A percentile compares a stretch with the other conserved stretches of the same genome.
phyloP scores from a whole-genome alignment of 2,888 invertebrate species.

The Acanthosepion pharaonis region DNA sequence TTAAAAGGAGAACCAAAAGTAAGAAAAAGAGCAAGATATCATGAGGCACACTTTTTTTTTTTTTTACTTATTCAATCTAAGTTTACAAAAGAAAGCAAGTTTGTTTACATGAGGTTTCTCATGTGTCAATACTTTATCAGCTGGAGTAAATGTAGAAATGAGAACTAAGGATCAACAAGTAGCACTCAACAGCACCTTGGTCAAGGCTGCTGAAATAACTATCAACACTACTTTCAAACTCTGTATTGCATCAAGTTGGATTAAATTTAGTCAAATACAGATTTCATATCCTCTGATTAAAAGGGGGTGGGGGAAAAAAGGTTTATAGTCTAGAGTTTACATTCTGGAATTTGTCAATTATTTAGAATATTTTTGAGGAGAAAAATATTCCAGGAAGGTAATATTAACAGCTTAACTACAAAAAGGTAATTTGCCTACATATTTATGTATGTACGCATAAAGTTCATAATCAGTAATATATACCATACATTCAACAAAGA shows the following conservation, averaged over 20 bases:
- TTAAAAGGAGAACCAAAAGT: neutral
- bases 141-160: neutral
- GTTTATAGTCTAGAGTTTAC: neutral
- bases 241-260: neutral
- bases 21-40: neutral
- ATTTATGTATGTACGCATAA: neutral
- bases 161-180: neutral
- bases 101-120: neutral
- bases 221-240: neutral
- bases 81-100: neutral
- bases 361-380: neutral
- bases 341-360: neutral
- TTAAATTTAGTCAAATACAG: neutral
- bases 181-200: neutral
- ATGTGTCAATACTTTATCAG: neutral
- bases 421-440: neutral
- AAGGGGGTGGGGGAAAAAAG: neutral
- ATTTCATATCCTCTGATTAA: neutral
- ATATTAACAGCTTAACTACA: neutral
- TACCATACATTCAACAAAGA: no score
- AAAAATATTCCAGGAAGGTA: neutral
- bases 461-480: no score
- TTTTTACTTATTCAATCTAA: neutral
- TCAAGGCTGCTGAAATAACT: neutral
- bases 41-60: no score